phyloP scores from a whole-genome alignment of 1,140 invertebrate genomes.

The Plutomurus gul region DNA sequence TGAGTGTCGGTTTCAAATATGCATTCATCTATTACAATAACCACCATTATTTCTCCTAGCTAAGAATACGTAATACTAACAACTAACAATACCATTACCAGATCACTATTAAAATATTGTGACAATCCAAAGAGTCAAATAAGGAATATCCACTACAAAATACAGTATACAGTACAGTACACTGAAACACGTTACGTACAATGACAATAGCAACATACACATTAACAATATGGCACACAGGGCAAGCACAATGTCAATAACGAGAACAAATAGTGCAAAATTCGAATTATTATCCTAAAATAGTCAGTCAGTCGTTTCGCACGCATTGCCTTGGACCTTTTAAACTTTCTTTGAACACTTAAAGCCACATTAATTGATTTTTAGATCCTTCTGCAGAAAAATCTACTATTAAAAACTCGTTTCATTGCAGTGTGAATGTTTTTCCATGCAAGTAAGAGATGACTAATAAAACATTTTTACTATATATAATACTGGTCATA shows the following conservation, averaged over 20 bases:
- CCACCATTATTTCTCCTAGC: background rate
- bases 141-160: slow-evolving; percentile 17
- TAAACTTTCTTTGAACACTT: slow-evolving; percentile 14
- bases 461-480: slow-evolving; percentile 2
- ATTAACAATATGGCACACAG: slow-evolving; percentile 29
- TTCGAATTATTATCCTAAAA: slow-evolving; percentile 15
- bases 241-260: slow-evolving; percentile 26
- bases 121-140: slow-evolving; percentile 7
- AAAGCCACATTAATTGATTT: slow-evolving; percentile 13
- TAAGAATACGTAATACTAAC: background rate
- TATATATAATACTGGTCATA: too few species aligned
- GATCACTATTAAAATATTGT: background rate
- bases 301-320: slow-evolving; percentile 25
- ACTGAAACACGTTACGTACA: slow-evolving; percentile 26
- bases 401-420: slow-evolving; percentile 6
- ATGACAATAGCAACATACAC: slow-evolving; percentile 29
- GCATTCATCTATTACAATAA: slow-evolving; percentile 18
- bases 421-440: slow-evolving; percentile 1
- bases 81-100: slow-evolving; percentile 11
- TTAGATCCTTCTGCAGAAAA: slow-evolving; percentile 8
- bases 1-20: too few species aligned
- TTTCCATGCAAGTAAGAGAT: slow-evolving; percentile 14
- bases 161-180: slow-evolving; percentile 16
- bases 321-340: slow-evolving; percentile 17
- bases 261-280: slow-evolving; percentile 21